Base-by-base conservation (phyloP, 2,888 invertebrate genomes). In the Scaptomyza cyrtandrae region DNA sequence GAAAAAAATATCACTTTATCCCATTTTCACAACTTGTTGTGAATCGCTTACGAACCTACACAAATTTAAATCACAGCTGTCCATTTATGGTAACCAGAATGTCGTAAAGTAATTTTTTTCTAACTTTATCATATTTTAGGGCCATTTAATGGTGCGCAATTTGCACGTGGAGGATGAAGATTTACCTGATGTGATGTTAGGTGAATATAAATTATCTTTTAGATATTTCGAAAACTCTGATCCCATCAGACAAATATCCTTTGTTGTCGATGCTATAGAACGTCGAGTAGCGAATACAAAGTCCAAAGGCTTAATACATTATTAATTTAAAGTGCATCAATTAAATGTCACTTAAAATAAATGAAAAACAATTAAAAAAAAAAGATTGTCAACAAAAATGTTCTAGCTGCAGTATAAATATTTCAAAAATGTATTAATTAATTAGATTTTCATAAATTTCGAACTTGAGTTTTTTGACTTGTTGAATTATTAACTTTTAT, bases 61-160 rank as follows among this genome's bases (percentile, higher is more conserved):
- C 77, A 0, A 77, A 77, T 35, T n/a, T 77, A 0, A 76, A 76
- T 48, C 75, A 78, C 10, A 57, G 46, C 14, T 78, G 77, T 13
- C 77, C 77, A 0, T 78, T 9, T 43, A 16, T 14, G 45, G 70
- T 69, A 48, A 4, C 13, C 24, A 24, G 7, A 44, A 13, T 13
- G 0, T 44, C 13, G 11, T 3, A 39, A 3, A 39, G 2, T n/a
- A 1, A 24, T 0, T 3, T 24, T 13, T 3, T 27, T 24, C 13
- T 3, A 44, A 24, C 13, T 13, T 9, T 2, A 3, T 13, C 0
- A 11, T 31, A 7, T 41, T 24, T 11, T 7, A 63, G 64, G 64
- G 54, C 3, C 64, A 63, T 10, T 1, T 63, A 1, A 46, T 57
- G 7, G 35, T 14, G n/a, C 63, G 67, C 29, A 19, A 63, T 1